Base-by-base conservation (phyloP, 2,113 vertebrate species). In the Salvelinus alpinus region DNA sequence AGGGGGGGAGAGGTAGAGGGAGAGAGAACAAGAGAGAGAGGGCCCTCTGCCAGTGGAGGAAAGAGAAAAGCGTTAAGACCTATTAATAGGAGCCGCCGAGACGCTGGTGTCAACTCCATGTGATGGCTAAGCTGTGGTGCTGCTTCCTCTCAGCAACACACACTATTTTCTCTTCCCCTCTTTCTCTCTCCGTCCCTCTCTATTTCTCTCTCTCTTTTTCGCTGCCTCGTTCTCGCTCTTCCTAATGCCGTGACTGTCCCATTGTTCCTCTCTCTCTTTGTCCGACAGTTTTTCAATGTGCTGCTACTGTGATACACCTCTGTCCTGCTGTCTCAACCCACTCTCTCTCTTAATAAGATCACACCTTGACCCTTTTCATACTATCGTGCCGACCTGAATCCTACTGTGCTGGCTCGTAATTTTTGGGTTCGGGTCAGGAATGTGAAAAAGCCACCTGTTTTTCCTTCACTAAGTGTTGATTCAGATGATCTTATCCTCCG, bases 21-120 rank as follows among this genome's bases (percentile, higher is more conserved):
- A 65, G 47, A 24, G 38, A 70, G 5, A 44, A 34, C 12, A 8
- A 74, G 48, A 27, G 25, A 66, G 31, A 69, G 9, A 70, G 68
- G 11, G 59, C 5, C 59, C 5, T 62, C 6, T 62, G 59, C 54
- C 51, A 48, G 34, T 7, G 65, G 69, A 18, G 29, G 76, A 81
- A 77, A 80, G 77, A 79, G 64, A 85, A 76, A 65, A 82, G 80
- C 62, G 67, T 85, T 86, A 64, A 66, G 60, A 54, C 57, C 78
- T 88, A 88, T 86, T 88, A 82, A 83, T 88, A 88, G 82, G 72
- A 79, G 71, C 75, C 68, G 70, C 64, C 73, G 69, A 67, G 82
- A 83, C 77, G 73, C 38, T 78, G 72, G 82, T 80, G 84, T 88
- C 82, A 83, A 81, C 84, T 84, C 70, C 81, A 84, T 85, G 78